Evolutionary conservation across 1,140 invertebrate genomes (phyloP).

Genomic region (Apis laboriosa): DNA sequence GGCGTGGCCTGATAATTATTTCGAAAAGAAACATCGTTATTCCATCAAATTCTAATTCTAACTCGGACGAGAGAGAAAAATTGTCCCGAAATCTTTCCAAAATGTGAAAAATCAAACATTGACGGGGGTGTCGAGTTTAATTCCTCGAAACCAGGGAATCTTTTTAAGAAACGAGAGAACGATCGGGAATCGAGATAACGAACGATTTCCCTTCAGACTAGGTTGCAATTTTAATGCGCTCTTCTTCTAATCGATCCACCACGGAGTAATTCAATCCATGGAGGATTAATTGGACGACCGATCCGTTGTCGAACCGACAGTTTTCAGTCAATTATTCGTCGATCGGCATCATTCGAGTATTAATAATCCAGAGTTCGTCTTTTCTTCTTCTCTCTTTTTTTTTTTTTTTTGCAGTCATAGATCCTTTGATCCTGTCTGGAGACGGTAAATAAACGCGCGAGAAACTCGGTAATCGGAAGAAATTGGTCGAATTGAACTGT

Average conservation of each 20-base stretch:
- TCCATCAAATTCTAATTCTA: no score
- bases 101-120: no score
- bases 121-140: background rate
- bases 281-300: conserved; percentile 16
- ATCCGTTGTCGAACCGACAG: background rate
- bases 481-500: no score
- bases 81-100: no score
- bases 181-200: background rate
- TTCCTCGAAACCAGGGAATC: background rate
- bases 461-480: background rate
- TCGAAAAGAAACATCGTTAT: no score
- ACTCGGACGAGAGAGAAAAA: no score
- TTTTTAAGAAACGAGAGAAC: background rate
- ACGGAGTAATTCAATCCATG: background rate
- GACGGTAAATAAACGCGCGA: background rate
- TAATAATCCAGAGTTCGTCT: conserved; percentile 2
- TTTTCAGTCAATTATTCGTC: conserved; percentile 23
- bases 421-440: background rate
- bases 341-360: background rate
- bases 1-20: no score
- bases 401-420: no score
- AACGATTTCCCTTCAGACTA: background rate
- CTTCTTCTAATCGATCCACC: background rate
- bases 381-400: background rate
- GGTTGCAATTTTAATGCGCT: conserved; percentile 3